Conservation (phyloP, 2,113 vertebrate genomes). For the Mesocricetus auratus region DNA sequence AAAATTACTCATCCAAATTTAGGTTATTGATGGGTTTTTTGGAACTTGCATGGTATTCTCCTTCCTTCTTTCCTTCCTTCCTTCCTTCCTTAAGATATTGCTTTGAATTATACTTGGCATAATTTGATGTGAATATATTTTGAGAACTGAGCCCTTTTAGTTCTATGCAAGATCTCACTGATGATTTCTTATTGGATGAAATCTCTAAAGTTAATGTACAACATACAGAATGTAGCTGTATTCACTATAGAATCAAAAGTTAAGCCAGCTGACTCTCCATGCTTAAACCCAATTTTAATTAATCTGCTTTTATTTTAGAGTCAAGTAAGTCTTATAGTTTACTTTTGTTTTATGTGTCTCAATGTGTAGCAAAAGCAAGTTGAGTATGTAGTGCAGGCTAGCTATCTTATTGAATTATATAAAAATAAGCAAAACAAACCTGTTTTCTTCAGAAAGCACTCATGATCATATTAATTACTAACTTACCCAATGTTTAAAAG, state of each 20-base stretch:
- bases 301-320: not conserved
- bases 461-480: not conserved
- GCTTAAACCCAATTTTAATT: not conserved
- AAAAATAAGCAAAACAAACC: not conserved
- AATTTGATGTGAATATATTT: not conserved
- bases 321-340: not conserved
- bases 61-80: not conserved
- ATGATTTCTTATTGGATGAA: not conserved
- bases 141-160: not conserved
- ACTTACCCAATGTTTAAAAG: not conserved
- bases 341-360: not conserved
- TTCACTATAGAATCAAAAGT: not conserved
- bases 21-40: not conserved
- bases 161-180: not conserved
- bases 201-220: not conserved
- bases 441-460: not conserved
- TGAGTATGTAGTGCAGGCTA: not conserved
- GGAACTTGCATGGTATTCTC: too few species aligned
- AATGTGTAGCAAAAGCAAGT: not conserved
- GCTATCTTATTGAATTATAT: not conserved
- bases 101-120: not conserved
- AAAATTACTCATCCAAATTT: not conserved
- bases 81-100: not conserved
- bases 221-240: not conserved
- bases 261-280: not conserved